phyloP scores from a whole-genome alignment of 2,888 invertebrate species.

The Lagria hirta region DNA sequence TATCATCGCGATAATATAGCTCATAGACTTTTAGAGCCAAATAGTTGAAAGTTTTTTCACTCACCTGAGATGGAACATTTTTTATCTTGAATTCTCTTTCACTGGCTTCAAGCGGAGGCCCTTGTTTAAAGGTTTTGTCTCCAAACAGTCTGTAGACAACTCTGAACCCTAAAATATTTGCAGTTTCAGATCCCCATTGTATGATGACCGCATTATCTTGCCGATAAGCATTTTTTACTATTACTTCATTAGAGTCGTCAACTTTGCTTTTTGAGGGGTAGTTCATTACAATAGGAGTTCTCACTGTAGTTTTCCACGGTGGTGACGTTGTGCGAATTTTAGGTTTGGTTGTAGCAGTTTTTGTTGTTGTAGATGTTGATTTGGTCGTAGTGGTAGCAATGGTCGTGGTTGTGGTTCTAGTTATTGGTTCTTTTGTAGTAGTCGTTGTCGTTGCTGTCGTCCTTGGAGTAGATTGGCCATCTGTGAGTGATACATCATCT shows the following conservation, averaged over 20 bases:
- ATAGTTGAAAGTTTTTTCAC: constrained; percentile 22
- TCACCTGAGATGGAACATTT: constrained; percentile 85
- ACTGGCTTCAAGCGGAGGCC: constrained; percentile 84
- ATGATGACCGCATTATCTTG: constrained; percentile 87
- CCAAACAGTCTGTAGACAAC: constrained; percentile 89
- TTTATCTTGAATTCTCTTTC: constrained; percentile 91
- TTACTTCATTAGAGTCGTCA: constrained; percentile 72
- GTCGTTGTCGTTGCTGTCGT: constrained; percentile 37
- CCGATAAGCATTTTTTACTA: constrained; percentile 81
- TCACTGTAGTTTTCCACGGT: constrained; percentile 56
- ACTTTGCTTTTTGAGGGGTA: constrained; percentile 64
- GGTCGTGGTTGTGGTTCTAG: constrained; percentile 37
- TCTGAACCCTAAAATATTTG: constrained; percentile 84
- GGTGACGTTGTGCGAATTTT: constrained; percentile 39
- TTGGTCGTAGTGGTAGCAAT: constrained; percentile 45
- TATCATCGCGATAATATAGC: too few species aligned
- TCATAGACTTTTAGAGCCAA: too few species aligned
- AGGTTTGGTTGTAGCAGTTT: constrained; percentile 41
- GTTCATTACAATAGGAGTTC: constrained; percentile 73
- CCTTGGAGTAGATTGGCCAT: constrained; percentile 34
- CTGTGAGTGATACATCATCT: constrained; percentile 49
- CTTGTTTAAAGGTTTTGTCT: constrained; percentile 86
- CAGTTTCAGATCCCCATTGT: constrained; percentile 87
- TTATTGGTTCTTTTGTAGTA: constrained; percentile 43
- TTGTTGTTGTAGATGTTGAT: constrained; percentile 41